These are phyloP conservation scores for Sinocyclocheilus anophthalmus DNA, from an alignment of 2,113 vertebrate species.

Conservation along the genomic window DNA sequence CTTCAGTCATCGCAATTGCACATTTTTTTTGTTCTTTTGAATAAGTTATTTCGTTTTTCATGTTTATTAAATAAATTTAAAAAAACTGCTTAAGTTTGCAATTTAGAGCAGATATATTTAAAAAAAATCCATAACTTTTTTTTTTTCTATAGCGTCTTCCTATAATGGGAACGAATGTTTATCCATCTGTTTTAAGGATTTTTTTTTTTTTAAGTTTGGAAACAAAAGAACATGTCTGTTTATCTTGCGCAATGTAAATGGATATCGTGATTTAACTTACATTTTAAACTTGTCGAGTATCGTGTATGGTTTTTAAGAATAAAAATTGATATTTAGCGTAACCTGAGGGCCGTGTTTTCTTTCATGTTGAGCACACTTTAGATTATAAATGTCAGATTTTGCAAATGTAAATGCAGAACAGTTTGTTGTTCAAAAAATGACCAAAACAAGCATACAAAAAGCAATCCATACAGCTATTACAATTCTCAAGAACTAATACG, in stretches of 20 bases:
- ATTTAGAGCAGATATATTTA: slow-evolving; percentile 53
- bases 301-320: slow-evolving; percentile 88
- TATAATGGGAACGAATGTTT: slow-evolving; percentile 82
- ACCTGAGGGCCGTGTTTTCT: slow-evolving; percentile 68
- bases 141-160: slow-evolving; percentile 79
- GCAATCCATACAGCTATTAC: no score
- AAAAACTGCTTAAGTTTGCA: slow-evolving; percentile 71
- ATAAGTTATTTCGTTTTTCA: slow-evolving; percentile 59
- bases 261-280: slow-evolving; percentile 84
- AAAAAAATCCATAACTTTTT: slow-evolving; percentile 69
- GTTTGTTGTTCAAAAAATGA: no score
- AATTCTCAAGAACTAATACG: no score
- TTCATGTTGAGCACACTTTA: slow-evolving; percentile 41
- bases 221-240: slow-evolving; percentile 83
- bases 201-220: slow-evolving; percentile 82
- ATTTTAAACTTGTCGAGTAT: slow-evolving; percentile 85
- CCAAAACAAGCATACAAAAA: no score
- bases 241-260: slow-evolving; percentile 85
- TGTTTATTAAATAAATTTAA: slow-evolving; percentile 67
- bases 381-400: slow-evolving; percentile 3
- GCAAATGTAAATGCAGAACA: neutral
- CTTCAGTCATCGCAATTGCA: slow-evolving; percentile 54
- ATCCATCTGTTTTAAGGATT: slow-evolving; percentile 83
- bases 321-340: slow-evolving; percentile 83
- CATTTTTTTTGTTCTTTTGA: slow-evolving; percentile 48